Base-by-base conservation (phyloP, 1,140 invertebrate genomes). In the Ericerus pela region DNA sequence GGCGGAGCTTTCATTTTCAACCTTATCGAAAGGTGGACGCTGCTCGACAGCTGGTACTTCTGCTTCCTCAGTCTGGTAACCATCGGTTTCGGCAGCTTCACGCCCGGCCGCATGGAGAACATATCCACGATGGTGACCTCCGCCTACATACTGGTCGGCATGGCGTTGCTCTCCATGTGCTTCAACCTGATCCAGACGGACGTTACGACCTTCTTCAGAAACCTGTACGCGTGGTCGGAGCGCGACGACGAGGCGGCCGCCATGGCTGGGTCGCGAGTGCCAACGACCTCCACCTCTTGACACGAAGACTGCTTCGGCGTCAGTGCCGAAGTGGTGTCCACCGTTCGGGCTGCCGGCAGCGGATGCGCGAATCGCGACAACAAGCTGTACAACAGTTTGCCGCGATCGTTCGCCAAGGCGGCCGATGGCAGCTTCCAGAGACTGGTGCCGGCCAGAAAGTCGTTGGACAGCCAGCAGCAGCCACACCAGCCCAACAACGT, bases 171-270 rank as follows among this genome's bases (percentile, higher is more conserved):
- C 57, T 92, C 92, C 16, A 96, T 96, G 87, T 94, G 91, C 69
- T 96, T 95, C 71, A 93, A 90, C 68, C 73, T 97, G 41, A 88
- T 96, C 58, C 91, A 96, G 71, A 91, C 94, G 63, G 88, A 96
- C 69, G 81, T 60, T 8, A 37, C 51, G 10, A 14, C 26, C 20
- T 47, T 47, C 16, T 47, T 47, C 26, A 20, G 41, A 22, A 47
- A 47, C 41, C 20, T 47, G 18, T 47, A 47, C 26, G 22, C 26
- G 41, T 47, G 41, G 41, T 47, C 41, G 41, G 41, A 47, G 14
- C 41, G 41, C 41, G 41, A 47, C 22, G 41, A 47, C 41, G 41
- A 18, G 16, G 26, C 26, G 41, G 26, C 26, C 26, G 14, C n/a
- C 20, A 8, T 41, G 14, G n/a, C 14, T 47, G 20, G 26, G 20